Base-by-base conservation (phyloP, 2,888 invertebrate genomes). In the Luffia ferchaultella region DNA sequence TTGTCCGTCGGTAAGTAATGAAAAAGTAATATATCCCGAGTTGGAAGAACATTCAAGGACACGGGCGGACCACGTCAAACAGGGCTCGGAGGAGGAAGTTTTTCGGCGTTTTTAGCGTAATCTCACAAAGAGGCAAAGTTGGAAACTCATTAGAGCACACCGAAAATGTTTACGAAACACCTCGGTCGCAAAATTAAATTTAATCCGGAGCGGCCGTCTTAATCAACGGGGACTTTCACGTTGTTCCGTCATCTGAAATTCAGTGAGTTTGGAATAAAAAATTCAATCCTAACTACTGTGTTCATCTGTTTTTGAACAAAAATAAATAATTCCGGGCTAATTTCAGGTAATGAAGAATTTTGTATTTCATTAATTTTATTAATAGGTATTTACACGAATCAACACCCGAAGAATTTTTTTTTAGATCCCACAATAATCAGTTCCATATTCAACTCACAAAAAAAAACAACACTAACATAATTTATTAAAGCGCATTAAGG, bases 71-170 rank as follows among this genome's bases (percentile, higher is more conserved):
- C 61, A 61, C 63, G 65, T 65, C 63, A 63, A 62, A 65, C 64
- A 64, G 59, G 63, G 62, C 59, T 57, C 61, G 49, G 54, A 57
- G 59, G 64, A 53, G 56, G 59, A 68, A 73, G 67, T 74, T 75
- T 70, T 72, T 68, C 64, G 64, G 65, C 70, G 69, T 72, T 72
- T 75, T 74, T 43, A 64, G 66, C 64, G 65, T 71, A 72, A 71
- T 73, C 68, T 70, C 62, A 66, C 71, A 69, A 70, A 71, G 67
- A 67, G 64, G 64, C 59, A 61, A 71, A 76, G 70, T 77, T 75
- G 52, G 60, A 62, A 76, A 75, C 74, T 77, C 73, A 75, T 77
- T 76, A 76, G 68, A 67, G 65, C 65, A 63, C 19, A 64, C 63
- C 64, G 59, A 55, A 60, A 63, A 63, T 64, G 69, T 66, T 67